Evolutionary conservation across 1,140 invertebrate species (phyloP).

Genomic region (Potamilus streckersoni): DNA sequence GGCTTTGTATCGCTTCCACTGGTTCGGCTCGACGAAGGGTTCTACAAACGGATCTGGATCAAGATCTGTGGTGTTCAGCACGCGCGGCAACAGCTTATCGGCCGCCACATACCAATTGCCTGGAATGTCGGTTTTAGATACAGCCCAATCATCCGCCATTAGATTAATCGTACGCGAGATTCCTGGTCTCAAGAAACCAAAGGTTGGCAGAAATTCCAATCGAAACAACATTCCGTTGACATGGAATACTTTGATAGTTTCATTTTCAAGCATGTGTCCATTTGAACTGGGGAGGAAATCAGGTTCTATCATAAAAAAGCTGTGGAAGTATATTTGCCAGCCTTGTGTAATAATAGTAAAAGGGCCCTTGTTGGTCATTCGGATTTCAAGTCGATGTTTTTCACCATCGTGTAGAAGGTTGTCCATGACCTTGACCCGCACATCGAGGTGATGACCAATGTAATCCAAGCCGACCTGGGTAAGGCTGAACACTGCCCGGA

Average conservation of each 20-base stretch:
- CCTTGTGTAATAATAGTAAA: conserved; percentile 7
- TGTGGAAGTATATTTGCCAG: conserved; percentile 19
- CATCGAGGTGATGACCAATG: conserved; percentile 9
- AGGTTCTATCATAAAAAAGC: conserved; percentile 34
- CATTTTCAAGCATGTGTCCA: conserved; percentile 28
- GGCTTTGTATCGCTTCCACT: conserved; percentile 48
- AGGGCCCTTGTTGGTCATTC: conserved; percentile 12
- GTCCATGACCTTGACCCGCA: conserved; percentile 19
- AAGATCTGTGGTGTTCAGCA: conserved; percentile 34
- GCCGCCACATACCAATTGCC: conserved; percentile 55
- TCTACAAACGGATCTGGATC: conserved; percentile 46
- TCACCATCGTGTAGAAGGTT: conserved; percentile 20
- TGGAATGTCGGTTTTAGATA: conserved; percentile 53
- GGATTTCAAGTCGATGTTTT: conserved; percentile 19
- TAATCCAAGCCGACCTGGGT: conserved; percentile 24
- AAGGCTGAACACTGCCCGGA: neutral
- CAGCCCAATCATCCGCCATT: conserved; percentile 46
- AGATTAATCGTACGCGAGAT: conserved; percentile 29
- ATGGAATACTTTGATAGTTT: conserved; percentile 44
- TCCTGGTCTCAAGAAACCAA: conserved; percentile 20
- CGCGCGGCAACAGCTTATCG: conserved; percentile 33
- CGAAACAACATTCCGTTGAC: conserved; percentile 51
- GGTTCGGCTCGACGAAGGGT: conserved; percentile 40
- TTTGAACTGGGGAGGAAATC: conserved; percentile 25
- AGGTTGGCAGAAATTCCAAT: conserved; percentile 23